Evolutionary conservation across 2,113 vertebrate genomes (phyloP).

Genomic region (Plecturocebus donacophilus): DNA sequence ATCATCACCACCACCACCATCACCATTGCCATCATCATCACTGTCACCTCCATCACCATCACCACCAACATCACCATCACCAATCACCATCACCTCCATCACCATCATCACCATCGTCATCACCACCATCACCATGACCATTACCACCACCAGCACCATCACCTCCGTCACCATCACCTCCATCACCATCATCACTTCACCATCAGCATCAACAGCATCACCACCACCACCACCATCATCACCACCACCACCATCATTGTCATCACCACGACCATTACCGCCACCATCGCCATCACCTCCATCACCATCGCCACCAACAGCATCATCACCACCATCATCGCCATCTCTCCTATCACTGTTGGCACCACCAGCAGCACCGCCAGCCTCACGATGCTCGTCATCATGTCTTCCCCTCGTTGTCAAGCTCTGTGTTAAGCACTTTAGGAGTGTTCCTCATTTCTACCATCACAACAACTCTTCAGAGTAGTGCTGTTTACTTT

Average conservation of each 20-base stretch:
- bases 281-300: fast-evolving
- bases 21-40: background rate
- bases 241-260: background rate
- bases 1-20: background rate
- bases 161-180: background rate
- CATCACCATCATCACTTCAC: background rate
- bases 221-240: background rate
- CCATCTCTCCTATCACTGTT: fast-evolving
- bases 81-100: background rate
- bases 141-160: background rate
- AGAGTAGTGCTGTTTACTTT: background rate
- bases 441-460: background rate
- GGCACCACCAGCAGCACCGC: fast-evolving
- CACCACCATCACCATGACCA: background rate
- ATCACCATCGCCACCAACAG: fast-evolving
- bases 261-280: fast-evolving
- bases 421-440: no score
- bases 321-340: fast-evolving
- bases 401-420: fast-evolving
- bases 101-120: background rate
- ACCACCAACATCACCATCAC: background rate
- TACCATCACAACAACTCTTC: background rate
- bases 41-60: background rate
- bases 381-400: background rate
- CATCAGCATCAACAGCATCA: background rate